Conservation (phyloP, 2,888 invertebrate species). For the Meiosimyza platycephala region DNA sequence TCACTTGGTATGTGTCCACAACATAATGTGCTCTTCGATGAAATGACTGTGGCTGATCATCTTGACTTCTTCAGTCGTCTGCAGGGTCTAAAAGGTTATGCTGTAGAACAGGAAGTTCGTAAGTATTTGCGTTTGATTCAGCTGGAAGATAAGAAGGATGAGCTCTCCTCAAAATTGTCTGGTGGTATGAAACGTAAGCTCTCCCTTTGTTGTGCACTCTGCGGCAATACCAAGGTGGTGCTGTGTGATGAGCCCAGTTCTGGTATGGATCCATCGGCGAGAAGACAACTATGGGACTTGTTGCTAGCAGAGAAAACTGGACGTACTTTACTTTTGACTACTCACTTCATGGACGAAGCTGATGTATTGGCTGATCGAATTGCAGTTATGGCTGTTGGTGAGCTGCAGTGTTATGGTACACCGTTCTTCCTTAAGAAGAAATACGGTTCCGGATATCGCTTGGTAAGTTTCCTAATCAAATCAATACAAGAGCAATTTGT, state of each 20-base stretch:
- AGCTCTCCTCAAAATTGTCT: conserved; percentile 71
- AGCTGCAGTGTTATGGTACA: conserved; percentile 81
- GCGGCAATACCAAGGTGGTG: conserved; percentile 78
- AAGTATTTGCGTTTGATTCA: conserved; percentile 74
- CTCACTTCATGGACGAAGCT: conserved; percentile 91
- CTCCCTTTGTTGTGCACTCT: conserved; percentile 78
- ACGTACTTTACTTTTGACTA: conserved; percentile 81
- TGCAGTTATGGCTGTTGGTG: conserved; percentile 83
- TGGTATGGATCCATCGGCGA: conserved; percentile 86
- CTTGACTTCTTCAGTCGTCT: conserved; percentile 81
- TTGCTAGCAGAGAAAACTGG: conserved; percentile 77
- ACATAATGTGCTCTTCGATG: conserved; percentile 83
- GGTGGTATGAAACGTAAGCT: conserved; percentile 82
- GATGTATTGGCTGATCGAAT: conserved; percentile 86
- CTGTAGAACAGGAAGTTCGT: conserved; percentile 71
- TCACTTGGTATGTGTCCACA: conserved; percentile 85
- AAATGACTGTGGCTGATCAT: conserved; percentile 83
- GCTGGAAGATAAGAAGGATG: conserved; percentile 73
- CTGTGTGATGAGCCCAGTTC: conserved; percentile 81
- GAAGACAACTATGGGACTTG: conserved; percentile 83
- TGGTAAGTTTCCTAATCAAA: conserved; percentile 63
- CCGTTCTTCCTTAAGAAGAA: conserved; percentile 82
- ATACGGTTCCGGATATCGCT: conserved; percentile 84
- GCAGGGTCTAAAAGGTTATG: conserved; percentile 71
- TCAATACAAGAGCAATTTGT: neutral